These are phyloP conservation scores for Thyatira batis DNA, from an alignment of 2,888 invertebrate genomes.

Conservation along the genomic window DNA sequence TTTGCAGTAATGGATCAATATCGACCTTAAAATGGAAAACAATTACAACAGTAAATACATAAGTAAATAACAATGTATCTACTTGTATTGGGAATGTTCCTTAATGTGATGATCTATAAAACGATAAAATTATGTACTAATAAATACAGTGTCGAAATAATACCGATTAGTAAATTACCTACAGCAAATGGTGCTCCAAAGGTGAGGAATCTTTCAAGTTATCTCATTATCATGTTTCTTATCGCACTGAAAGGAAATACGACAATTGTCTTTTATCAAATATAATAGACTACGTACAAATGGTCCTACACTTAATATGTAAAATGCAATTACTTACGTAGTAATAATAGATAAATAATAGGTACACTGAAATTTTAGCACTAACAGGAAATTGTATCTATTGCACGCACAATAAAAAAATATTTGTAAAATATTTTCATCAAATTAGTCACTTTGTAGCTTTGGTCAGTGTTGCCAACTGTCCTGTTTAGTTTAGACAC, in stretches of 20 bases:
- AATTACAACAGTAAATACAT: too few species aligned
- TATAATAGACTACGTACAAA: neutral
- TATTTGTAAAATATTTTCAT: neutral
- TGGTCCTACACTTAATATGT: neutral
- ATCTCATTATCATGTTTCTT: constrained; percentile 71
- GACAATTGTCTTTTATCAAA: neutral
- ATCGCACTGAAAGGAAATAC: constrained; percentile 70
- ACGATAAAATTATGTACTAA: too few species aligned
- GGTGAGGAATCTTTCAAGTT: constrained; percentile 46
- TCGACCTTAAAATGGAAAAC: too few species aligned
- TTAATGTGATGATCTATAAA: too few species aligned
- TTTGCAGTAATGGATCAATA: too few species aligned
- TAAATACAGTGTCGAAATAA: too few species aligned
- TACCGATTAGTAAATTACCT: neutral
- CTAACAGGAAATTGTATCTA: neutral
- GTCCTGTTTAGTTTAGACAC: too few species aligned
- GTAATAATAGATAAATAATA: too few species aligned
- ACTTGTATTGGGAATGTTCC: too few species aligned
- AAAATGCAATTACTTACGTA: too few species aligned
- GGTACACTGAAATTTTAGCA: neutral
- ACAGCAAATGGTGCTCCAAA: constrained; percentile 3
- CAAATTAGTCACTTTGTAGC: neutral
- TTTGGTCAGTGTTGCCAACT: too few species aligned
- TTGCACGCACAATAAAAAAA: neutral
- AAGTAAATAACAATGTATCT: too few species aligned